Evolutionary conservation across 2,888 invertebrate species (phyloP).

Genomic region (Trachelus stipa): DNA sequence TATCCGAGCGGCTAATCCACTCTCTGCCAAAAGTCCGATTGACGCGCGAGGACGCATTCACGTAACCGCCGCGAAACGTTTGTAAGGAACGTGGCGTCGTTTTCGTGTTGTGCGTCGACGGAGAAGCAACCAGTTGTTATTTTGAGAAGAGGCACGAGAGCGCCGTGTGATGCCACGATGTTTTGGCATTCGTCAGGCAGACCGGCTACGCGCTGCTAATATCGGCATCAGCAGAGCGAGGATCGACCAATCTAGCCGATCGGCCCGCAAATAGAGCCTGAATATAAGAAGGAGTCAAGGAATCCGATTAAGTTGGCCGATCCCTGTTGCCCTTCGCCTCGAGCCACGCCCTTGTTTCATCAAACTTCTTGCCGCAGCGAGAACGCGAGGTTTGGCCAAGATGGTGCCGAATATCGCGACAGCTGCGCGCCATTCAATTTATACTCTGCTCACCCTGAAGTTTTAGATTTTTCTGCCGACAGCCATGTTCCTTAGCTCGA

Average conservation of each 20-base stretch:
- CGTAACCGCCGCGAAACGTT: constrained; percentile 1
- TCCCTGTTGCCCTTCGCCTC: not conserved
- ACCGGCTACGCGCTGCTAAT: not conserved
- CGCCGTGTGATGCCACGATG: not conserved
- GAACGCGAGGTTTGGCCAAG: not conserved
- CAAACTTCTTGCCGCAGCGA: not conserved
- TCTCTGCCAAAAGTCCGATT: constrained; percentile 4
- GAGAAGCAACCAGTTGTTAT: not conserved
- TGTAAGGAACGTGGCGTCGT: not conserved
- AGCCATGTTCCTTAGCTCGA: too few species aligned
- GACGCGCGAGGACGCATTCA: constrained; percentile 8
- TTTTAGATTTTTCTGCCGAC: not conserved
- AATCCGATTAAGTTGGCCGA: not conserved
- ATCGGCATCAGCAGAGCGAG: not conserved
- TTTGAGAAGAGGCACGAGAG: constrained; percentile 7
- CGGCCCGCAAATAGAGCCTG: not conserved
- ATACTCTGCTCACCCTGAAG: not conserved
- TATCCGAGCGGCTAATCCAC: not conserved
- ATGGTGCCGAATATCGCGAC: not conserved
- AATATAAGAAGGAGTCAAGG: not conserved
- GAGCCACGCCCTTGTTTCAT: not conserved
- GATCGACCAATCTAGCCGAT: not conserved
- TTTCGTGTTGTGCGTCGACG: not conserved
- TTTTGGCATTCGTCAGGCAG: not conserved
- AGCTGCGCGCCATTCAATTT: not conserved